Evolutionary conservation across 2,113 vertebrate species (phyloP).

Genomic region (Stigmatopora nigra): DNA sequence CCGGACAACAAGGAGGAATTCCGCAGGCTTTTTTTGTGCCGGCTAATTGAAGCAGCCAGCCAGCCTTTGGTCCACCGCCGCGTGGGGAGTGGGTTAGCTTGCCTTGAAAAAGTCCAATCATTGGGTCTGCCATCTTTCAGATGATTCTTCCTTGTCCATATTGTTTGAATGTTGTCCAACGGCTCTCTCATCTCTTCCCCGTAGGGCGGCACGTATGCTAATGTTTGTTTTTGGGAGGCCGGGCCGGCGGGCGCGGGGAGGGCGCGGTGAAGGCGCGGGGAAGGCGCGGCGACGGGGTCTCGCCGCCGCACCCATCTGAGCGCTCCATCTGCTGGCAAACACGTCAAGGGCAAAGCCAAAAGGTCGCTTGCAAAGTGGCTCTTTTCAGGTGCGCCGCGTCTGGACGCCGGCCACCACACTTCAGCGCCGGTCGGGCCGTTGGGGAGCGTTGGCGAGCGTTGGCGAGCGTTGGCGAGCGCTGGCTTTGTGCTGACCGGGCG

Average conservation of each 20-base stretch:
- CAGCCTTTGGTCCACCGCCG: conserved; percentile 72
- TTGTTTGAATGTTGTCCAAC: no score
- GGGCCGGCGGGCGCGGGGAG: neutral
- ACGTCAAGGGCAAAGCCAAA: conserved; percentile 54
- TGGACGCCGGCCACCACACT: conserved; percentile 70
- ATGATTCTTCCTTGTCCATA: no score
- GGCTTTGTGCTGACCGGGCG: conserved; percentile 74
- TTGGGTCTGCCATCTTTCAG: no score
- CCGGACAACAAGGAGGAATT: conserved; percentile 60
- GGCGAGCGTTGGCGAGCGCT: no score
- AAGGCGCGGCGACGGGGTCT: conserved; percentile 7
- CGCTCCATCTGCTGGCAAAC: conserved; percentile 57
- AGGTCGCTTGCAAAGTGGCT: conserved; percentile 24
- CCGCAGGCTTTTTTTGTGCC: conserved; percentile 62
- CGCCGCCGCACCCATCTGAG: conserved; percentile 36
- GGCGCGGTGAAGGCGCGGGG: neutral
- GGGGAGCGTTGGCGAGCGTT: no score
- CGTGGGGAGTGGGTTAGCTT: conserved; percentile 66
- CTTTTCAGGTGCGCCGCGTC: conserved; percentile 46
- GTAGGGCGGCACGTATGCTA: neutral
- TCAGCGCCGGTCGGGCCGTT: conserved; percentile 42
- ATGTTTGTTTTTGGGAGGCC: conserved; percentile 18
- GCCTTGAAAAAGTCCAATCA: conserved; percentile 7
- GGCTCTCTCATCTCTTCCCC: no score
- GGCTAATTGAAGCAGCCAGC: conserved; percentile 78